phyloP scores from a whole-genome alignment of 2,888 invertebrate genomes.

The Orchestes rusci region DNA sequence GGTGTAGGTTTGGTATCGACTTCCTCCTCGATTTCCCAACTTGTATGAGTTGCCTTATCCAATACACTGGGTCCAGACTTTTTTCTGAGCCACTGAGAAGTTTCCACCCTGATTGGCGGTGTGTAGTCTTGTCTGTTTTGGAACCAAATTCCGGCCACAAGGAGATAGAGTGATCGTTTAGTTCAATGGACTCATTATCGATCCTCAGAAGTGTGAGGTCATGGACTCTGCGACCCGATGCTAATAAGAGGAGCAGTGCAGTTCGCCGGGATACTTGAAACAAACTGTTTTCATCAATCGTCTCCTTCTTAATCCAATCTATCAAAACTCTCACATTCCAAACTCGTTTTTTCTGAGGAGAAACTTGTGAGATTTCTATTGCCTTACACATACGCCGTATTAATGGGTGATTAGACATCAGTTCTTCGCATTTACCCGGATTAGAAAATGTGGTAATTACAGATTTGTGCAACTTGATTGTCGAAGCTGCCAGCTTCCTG shows the following conservation, averaged over 20 bases:
- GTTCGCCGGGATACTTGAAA: slow-evolving; percentile 12
- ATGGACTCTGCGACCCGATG: slow-evolving; percentile 11
- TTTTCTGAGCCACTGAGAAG: too few relatives aligned
- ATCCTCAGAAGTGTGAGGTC: slow-evolving; percentile 12
- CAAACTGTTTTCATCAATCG: slow-evolving; percentile 7
- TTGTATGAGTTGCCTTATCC: too few relatives aligned
- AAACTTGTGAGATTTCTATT: slow-evolving; percentile 16
- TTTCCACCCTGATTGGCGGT: slow-evolving; percentile 20
- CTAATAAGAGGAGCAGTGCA: slow-evolving; percentile 11
- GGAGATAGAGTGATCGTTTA: slow-evolving; percentile 11
- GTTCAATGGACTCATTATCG: not conserved
- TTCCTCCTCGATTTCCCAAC: too few relatives aligned
- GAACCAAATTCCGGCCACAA: slow-evolving; percentile 29
- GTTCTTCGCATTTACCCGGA: slow-evolving; percentile 7
- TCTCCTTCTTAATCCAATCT: slow-evolving; percentile 9
- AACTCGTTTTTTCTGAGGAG: slow-evolving; percentile 11
- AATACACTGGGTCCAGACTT: too few relatives aligned
- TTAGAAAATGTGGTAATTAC: slow-evolving; percentile 14
- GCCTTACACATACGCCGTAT: slow-evolving; percentile 23
- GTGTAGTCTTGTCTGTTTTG: slow-evolving; percentile 24
- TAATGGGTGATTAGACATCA: slow-evolving; percentile 14
- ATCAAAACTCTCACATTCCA: slow-evolving; percentile 15
- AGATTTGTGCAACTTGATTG: slow-evolving; percentile 16
- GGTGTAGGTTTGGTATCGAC: too few relatives aligned
- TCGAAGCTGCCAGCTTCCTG: slow-evolving; percentile 9